phyloP scores from a whole-genome alignment of 1,140 invertebrate species.

The Solen grandis region DNA sequence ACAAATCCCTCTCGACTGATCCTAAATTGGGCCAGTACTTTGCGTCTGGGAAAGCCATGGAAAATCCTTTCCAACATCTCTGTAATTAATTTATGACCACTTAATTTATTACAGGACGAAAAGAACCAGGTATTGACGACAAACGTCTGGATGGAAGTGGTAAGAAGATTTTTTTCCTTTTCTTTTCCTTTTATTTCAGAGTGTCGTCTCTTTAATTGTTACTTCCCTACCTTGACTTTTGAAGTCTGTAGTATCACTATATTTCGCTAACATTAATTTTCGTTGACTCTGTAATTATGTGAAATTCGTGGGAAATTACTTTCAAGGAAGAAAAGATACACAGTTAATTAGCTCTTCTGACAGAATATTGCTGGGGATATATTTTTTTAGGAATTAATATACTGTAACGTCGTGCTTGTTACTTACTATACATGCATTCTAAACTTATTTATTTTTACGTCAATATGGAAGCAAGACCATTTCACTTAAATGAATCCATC shows the following conservation, averaged over 20 bases:
- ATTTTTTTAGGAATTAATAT: too few relatives aligned
- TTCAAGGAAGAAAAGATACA: too few relatives aligned
- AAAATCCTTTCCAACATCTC: background rate
- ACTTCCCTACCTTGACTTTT: background rate
- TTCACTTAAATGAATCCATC: too few relatives aligned
- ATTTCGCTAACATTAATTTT: background rate
- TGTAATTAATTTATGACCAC: background rate
- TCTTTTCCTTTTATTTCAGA: background rate
- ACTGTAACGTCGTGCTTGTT: too few relatives aligned
- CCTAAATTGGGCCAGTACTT: too few relatives aligned
- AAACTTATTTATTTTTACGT: too few relatives aligned
- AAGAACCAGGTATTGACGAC: slow-evolving; percentile 96
- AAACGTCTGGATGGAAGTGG: slow-evolving; percentile 97
- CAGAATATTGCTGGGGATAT: too few relatives aligned
- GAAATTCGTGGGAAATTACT: background rate
- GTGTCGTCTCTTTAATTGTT: background rate
- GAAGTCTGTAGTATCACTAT: background rate
- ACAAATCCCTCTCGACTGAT: background rate
- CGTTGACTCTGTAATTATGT: background rate
- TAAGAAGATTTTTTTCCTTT: slow-evolving; percentile 82
- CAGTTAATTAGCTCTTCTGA: too few relatives aligned
- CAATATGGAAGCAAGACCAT: too few relatives aligned
- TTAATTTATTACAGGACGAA: slow-evolving; percentile 84
- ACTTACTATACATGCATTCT: too few relatives aligned
- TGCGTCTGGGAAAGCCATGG: too few relatives aligned